Evolutionary conservation across 2,888 invertebrate species (phyloP).

Genomic region (Heliconius ethilla): DNA sequence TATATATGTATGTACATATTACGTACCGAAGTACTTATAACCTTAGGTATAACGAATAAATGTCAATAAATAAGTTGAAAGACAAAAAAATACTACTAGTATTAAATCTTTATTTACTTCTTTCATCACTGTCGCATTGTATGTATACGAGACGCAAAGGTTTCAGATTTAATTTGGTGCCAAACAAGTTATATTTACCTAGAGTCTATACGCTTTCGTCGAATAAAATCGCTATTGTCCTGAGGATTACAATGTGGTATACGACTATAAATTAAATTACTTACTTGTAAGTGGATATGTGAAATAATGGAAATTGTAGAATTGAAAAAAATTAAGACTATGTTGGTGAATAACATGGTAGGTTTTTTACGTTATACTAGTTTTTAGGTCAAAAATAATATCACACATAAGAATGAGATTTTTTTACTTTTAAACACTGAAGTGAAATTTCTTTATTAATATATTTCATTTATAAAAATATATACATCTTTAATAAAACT

Average conservation of each 20-base stretch:
- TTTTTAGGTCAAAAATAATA: too few relatives aligned
- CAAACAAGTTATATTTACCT: constrained; percentile 14
- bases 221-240: constrained; percentile 6
- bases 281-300: neutral
- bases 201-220: constrained; percentile 7
- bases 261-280: neutral
- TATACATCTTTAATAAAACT: neutral
- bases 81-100: neutral
- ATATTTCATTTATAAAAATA: too few relatives aligned
- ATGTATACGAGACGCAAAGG: constrained; percentile 3
- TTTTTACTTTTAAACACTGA: neutral
- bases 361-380: too few relatives aligned
- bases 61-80: neutral
- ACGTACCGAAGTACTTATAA: too few relatives aligned
- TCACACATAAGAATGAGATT: too few relatives aligned
- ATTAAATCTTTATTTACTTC: neutral
- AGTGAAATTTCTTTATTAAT: neutral
- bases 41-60: neutral
- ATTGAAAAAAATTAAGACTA: neutral
- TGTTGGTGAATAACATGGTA: neutral
- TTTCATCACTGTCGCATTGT: neutral
- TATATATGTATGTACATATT: too few relatives aligned
- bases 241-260: neutral
- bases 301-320: neutral
- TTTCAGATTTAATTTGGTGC: constrained; percentile 13